These are phyloP conservation scores for Tretioscincus oriximinensis DNA, from an alignment of 2,113 vertebrate genomes.

Conservation along the genomic window DNA sequence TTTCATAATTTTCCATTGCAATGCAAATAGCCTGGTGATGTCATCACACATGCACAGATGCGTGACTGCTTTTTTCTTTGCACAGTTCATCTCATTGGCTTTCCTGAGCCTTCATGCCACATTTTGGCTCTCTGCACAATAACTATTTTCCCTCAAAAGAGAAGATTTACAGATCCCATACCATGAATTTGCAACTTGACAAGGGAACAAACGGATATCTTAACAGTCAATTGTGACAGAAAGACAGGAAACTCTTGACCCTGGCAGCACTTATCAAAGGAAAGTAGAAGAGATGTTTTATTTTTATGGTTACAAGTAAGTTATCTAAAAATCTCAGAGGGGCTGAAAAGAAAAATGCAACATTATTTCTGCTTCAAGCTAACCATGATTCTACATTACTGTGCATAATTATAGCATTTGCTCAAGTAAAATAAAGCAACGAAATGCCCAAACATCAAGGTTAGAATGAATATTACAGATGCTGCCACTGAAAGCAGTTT, in stretches of 20 bases:
- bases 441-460: neutral
- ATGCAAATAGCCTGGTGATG: too few species aligned
- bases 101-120: conserved; percentile 1
- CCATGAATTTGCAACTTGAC: conserved; percentile 6
- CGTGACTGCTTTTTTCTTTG: too few species aligned
- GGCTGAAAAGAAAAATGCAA: conserved; percentile 2
- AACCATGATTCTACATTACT: neutral
- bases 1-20: too few species aligned
- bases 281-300: conserved; percentile 16
- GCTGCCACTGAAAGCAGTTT: neutral
- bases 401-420: neutral
- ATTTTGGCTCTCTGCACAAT: conserved; percentile 5
- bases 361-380: conserved; percentile 1
- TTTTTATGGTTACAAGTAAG: conserved; percentile 22
- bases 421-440: conserved; percentile 3
- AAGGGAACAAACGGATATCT: neutral
- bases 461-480: neutral
- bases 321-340: conserved; percentile 21
- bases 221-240: conserved; percentile 24
- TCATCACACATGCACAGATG: too few species aligned
- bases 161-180: conserved; percentile 1
- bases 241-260: conserved; percentile 20
- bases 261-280: conserved; percentile 8
- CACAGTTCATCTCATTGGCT: neutral
- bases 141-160: neutral